Percentiles rank a stretch among this genome's conserved stretches.
These are phyloP conservation scores for Canis aureus DNA, from an alignment of 2,113 vertebrate genomes.

Conservation along the genomic window DNA sequence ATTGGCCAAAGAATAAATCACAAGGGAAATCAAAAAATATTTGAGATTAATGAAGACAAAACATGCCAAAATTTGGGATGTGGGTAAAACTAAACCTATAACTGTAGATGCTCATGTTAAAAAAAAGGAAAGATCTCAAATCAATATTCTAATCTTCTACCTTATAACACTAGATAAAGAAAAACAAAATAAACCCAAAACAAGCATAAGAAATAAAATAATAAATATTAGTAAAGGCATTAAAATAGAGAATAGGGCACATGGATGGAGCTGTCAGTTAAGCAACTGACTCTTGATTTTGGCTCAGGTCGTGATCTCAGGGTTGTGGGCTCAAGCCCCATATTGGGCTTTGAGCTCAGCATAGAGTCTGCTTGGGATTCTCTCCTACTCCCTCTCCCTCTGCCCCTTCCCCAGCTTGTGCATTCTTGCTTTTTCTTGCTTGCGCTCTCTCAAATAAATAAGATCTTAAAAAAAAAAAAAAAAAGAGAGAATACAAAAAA, in stretches of 20 bases:
- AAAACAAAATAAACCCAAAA: neutral
- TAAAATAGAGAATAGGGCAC: neutral
- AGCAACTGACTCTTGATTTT: neutral
- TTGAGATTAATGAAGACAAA: neutral
- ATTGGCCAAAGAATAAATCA: neutral
- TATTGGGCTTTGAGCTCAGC: neutral
- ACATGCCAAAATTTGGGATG: neutral
- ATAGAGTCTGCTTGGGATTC: neutral
- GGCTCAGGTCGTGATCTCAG: neutral
- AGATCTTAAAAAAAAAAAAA: neutral
- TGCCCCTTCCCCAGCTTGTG: fast-evolving
- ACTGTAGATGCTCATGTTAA: neutral
- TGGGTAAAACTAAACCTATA: neutral
- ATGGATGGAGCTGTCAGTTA: too few species aligned
- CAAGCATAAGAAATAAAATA: neutral
- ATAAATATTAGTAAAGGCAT: neutral
- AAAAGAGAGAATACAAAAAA: neutral
- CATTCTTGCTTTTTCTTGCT: neutral
- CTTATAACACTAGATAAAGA: neutral
- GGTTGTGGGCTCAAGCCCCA: neutral
- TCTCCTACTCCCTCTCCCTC: neutral
- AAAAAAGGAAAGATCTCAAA: neutral
- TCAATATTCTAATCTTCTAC: neutral
- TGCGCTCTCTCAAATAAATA: neutral
- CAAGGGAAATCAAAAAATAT: neutral